A percentile compares a stretch with the other conserved stretches of the same genome.
These are phyloP conservation scores for Idaea straminata DNA, from an alignment of 2,888 invertebrate species.

Conservation along the genomic window DNA sequence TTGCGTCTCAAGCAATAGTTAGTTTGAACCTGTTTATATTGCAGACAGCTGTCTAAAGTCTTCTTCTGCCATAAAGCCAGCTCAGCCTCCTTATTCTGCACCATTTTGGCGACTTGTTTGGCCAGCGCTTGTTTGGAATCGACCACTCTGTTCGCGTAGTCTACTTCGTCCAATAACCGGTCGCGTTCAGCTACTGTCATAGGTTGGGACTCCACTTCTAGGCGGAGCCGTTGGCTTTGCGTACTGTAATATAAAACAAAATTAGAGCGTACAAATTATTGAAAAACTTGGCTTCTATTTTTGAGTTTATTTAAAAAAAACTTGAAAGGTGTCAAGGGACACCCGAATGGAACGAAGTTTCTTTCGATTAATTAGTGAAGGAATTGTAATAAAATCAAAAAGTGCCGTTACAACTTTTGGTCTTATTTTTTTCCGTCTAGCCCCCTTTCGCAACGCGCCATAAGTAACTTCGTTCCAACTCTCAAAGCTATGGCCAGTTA, in stretches of 20 bases:
- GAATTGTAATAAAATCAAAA: no score
- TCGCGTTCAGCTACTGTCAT: slow-evolving; percentile 54
- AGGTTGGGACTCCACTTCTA: slow-evolving; percentile 49
- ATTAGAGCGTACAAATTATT: neutral
- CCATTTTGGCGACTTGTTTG: slow-evolving; percentile 57
- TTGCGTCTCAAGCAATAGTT: no score
- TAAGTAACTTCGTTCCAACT: no score
- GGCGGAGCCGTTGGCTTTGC: slow-evolving; percentile 45
- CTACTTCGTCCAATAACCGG: slow-evolving; percentile 57
- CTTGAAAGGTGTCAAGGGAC: no score
- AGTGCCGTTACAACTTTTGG: no score
- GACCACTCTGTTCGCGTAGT: slow-evolving; percentile 57
- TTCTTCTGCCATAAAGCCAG: slow-evolving; percentile 67
- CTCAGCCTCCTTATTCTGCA: slow-evolving; percentile 59
- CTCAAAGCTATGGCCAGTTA: no score
- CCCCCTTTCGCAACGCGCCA: no score
- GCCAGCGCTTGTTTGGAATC: slow-evolving; percentile 62
- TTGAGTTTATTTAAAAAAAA: no score
- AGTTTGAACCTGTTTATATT: slow-evolving; percentile 61
- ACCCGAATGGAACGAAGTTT: no score
- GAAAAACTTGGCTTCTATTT: no score
- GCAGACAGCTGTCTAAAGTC: slow-evolving; percentile 60
- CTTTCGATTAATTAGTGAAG: no score
- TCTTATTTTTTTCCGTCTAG: no score
- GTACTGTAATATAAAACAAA: slow-evolving; percentile 30